Base-by-base conservation (phyloP, 2,888 invertebrate species). In the Campopleginae sp. region DNA sequence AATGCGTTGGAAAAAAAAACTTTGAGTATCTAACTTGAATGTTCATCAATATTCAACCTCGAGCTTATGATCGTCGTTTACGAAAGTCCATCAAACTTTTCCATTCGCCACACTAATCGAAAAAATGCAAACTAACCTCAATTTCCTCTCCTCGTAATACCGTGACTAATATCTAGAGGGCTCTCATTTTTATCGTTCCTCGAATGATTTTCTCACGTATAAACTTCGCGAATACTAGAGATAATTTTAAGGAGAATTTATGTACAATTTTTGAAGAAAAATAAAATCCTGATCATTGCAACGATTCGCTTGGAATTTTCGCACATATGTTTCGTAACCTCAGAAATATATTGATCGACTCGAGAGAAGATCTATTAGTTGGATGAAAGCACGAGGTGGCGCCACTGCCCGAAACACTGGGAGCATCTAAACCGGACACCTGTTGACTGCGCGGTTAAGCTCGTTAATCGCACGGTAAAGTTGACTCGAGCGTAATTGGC, bases 391-490 rank as follows among this genome's bases (percentile, higher is more conserved):
- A 27, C 5, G 1, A 58, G 44, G 68, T 68, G 68, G 68, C 23
- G 68, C 68, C 68, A 68, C 68, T 27, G 23, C 27, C 7, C 68
- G 66, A 44, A 44, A 27, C 44, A 68, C 68, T 68, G 4, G 42
- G 7, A 10, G 27, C 27, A 44, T 44, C 27, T 10, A 4, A 58
- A 68, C 44, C 17, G 31, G 70, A 70, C 70, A 70, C 70, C 63
- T 58, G 71, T 63, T 70, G 31, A 38, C 31, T 38, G 17, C 17
- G 14, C 61, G 44, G 14, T 80, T 65, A 48, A 42, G 72, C 48
- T 46, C 58, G 44, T 80, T 63, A 46, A 38, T 80, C 48, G 63
- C 27, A 58, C 58, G 58, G 58, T 58, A 58, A 58, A 58, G 58
- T 58, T 58, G 58, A 27, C 27, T 27, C 12, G 58, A 23, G 58